Conservation (phyloP, 2,113 vertebrate species). For the Epinephelus cyanopodus region DNA sequence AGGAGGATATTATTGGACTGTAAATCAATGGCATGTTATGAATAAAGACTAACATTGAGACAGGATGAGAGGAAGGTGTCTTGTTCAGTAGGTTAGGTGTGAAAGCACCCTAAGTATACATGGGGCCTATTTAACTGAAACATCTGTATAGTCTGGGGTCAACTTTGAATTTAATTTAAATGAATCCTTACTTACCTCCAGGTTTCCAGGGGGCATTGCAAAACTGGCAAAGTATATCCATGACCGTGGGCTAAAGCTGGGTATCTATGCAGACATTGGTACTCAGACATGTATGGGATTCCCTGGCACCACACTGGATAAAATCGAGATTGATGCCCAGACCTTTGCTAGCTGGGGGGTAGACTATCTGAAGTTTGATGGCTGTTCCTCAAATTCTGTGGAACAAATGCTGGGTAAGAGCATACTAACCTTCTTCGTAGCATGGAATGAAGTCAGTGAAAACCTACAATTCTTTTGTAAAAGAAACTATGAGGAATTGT, state of each 20-base stretch:
- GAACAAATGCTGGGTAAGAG: slow-evolving; percentile 85
- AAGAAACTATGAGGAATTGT: neutral
- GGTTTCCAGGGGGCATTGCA: slow-evolving; percentile 89
- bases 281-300: slow-evolving; percentile 88
- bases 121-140: neutral
- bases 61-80: no score
- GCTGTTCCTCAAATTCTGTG: slow-evolving; percentile 83
- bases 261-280: slow-evolving; percentile 91
- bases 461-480: neutral
- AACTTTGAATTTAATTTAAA: neutral
- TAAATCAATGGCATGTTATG: no score
- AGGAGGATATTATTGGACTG: no score
- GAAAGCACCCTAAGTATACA: no score
- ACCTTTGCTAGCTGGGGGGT: slow-evolving; percentile 92
- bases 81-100: no score
- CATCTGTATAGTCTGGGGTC: neutral
- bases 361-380: slow-evolving; percentile 93
- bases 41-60: no score
- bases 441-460: neutral
- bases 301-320: slow-evolving; percentile 88
- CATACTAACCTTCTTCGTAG: neutral
- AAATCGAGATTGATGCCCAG: slow-evolving; percentile 84
- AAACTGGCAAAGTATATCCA: slow-evolving; percentile 89
- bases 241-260: slow-evolving; percentile 88
- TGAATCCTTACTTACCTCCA: slow-evolving; percentile 27